Percentiles rank a stretch among this genome's conserved stretches.
These are phyloP conservation scores for Tauraco hartlaubi DNA, from an alignment of 2,797 vertebrate genomes.

Conservation along the genomic window DNA sequence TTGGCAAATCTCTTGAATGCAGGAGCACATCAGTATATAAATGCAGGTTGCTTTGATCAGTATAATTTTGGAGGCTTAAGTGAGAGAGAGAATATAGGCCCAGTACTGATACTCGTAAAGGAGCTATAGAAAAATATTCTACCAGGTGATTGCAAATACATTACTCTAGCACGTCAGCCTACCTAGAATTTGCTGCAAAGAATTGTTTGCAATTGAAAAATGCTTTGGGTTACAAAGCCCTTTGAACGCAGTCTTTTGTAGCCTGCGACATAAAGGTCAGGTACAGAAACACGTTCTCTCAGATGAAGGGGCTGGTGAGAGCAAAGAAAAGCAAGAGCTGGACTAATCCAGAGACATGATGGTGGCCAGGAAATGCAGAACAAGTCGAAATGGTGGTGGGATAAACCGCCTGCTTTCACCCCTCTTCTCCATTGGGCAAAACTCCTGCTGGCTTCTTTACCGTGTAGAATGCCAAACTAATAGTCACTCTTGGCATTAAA, in stretches of 20 bases:
- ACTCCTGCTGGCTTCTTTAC: conserved; percentile 39
- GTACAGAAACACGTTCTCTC: background rate
- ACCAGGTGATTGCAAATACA: background rate
- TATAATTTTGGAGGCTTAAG: conserved; percentile 16
- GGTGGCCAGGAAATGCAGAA: background rate
- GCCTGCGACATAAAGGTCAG: background rate
- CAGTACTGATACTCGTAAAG: background rate
- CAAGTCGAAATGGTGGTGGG: background rate
- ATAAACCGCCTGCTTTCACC: background rate
- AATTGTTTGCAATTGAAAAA: background rate
- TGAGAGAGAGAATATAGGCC: background rate
- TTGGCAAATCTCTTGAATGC: conserved; percentile 39
- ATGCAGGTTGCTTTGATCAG: conserved; percentile 49
- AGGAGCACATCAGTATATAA: conserved; percentile 29
- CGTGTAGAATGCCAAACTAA: background rate
- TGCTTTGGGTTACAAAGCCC: background rate
- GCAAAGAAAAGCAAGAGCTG: background rate
- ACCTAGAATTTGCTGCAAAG: background rate
- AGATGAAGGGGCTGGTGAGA: background rate
- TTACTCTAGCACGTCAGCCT: background rate
- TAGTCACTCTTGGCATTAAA: conserved; percentile 54
- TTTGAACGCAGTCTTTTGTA: background rate
- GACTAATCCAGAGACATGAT: background rate
- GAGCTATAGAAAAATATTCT: background rate
- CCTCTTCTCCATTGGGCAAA: background rate